phyloP scores from a whole-genome alignment of 1,140 invertebrate species.

The Drosophila fuyamai region DNA sequence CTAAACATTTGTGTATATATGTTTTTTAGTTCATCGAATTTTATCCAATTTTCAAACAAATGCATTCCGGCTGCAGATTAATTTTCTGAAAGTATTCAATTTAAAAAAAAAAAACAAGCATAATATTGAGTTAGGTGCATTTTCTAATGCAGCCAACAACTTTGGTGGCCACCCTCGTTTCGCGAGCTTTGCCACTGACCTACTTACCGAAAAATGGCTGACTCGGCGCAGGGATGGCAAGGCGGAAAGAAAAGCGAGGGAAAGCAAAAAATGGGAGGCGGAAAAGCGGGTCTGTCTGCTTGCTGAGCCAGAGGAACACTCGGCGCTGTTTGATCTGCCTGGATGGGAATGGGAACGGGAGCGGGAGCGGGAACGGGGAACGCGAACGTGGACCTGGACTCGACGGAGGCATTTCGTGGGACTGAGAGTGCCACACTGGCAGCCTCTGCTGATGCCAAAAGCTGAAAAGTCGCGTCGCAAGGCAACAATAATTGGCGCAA shows the following conservation, averaged over 20 bases:
- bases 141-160: too few relatives aligned
- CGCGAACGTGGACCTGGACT: constrained; percentile 39
- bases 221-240: constrained; percentile 25
- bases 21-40: too few relatives aligned
- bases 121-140: too few relatives aligned
- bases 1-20: too few relatives aligned
- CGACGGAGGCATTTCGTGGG: constrained; percentile 45
- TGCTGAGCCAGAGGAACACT: constrained; percentile 9
- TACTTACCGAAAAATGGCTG: constrained; percentile 62
- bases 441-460: constrained; percentile 22
- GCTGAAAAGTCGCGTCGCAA: constrained; percentile 50
- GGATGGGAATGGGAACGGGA: constrained; percentile 14
- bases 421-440: too few relatives aligned
- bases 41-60: too few relatives aligned
- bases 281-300: constrained; percentile 23
- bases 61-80: too few relatives aligned
- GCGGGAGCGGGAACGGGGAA: too few relatives aligned
- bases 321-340: constrained; percentile 53
- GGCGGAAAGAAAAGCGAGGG: background rate
- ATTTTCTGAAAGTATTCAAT: too few relatives aligned
- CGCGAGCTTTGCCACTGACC: constrained; percentile 62
- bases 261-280: background rate
- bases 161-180: constrained; percentile 36
- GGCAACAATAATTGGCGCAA: constrained; percentile 48
- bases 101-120: too few relatives aligned